Evolutionary conservation across 2,113 vertebrate species (phyloP).

Genomic region (Oryzias woworae): DNA sequence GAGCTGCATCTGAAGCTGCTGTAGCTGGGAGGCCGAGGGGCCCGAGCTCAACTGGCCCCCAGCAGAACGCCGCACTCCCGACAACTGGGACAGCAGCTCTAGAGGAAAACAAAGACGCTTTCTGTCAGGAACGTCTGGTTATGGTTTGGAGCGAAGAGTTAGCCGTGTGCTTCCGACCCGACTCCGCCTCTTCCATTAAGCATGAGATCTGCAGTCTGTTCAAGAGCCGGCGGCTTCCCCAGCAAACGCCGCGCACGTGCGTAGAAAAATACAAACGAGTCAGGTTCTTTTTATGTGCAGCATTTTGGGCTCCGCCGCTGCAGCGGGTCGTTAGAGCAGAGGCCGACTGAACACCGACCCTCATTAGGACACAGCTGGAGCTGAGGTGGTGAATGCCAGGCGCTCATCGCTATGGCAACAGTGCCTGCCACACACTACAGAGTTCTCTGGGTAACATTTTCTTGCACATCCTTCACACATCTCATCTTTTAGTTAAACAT

Average conservation of each 20-base stretch:
- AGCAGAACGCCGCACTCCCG: constrained; percentile 94
- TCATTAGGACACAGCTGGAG: constrained; percentile 63
- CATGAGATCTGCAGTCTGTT: background rate
- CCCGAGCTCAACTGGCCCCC: constrained; percentile 97
- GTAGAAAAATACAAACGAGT: background rate
- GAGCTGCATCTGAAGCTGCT: constrained; percentile 98
- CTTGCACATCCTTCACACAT: no score
- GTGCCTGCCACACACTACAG: constrained; percentile 6
- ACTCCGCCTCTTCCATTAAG: background rate
- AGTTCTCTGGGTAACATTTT: background rate
- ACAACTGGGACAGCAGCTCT: constrained; percentile 98
- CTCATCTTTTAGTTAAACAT: no score
- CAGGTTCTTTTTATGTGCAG: background rate
- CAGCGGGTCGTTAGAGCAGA: constrained; percentile 17
- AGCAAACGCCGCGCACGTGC: background rate
- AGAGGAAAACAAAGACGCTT: constrained; percentile 19
- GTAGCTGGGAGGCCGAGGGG: constrained; percentile 96
- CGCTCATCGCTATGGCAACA: constrained; percentile 33
- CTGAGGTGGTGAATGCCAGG: constrained; percentile 34
- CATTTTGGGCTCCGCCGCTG: constrained; percentile 18
- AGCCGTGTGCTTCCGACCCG: background rate
- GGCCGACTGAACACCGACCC: constrained; percentile 26
- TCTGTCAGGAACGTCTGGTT: background rate
- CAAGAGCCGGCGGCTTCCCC: background rate
- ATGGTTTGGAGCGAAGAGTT: background rate